Percentiles rank a stretch among this genome's conserved stretches.
Conservation (phyloP, 1,140 invertebrate genomes). For the Samia ricini region DNA sequence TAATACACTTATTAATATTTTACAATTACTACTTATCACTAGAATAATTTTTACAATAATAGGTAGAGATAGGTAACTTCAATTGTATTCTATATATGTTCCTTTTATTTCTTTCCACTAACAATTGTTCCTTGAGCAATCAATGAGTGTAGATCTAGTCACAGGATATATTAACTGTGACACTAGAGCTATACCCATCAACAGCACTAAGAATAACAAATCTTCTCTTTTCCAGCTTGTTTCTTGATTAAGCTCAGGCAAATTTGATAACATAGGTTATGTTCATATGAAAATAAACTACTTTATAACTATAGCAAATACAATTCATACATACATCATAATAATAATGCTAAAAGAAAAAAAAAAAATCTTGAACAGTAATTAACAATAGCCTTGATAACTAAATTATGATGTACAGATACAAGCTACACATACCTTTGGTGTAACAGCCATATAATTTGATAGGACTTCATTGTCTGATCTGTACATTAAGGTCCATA, state of each 20-base stretch:
- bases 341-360: too few species aligned
- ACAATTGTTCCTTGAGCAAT: constrained; percentile 60
- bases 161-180: constrained; percentile 80
- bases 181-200: constrained; percentile 85
- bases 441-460: constrained; percentile 64
- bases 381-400: constrained; percentile 2
- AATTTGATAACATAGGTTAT: too few species aligned
- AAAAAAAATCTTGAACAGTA: not conserved
- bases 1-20: too few species aligned
- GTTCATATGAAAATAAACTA: too few species aligned
- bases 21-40: too few species aligned
- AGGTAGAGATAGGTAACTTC: too few species aligned
- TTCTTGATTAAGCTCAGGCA: too few species aligned
- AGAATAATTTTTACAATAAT: too few species aligned
- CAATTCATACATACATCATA: too few species aligned
- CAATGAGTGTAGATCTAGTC: constrained; percentile 95
- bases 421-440: constrained; percentile 54
- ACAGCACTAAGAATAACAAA: constrained; percentile 29
- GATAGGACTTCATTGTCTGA: constrained; percentile 69
- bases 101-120: not conserved
- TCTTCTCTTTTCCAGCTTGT: constrained; percentile 2
- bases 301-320: too few species aligned
- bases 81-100: not conserved
- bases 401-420: not conserved
- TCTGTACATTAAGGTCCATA: constrained; percentile 51